phyloP scores from a whole-genome alignment of 2,113 vertebrate genomes.

The Brachyistius frenatus region DNA sequence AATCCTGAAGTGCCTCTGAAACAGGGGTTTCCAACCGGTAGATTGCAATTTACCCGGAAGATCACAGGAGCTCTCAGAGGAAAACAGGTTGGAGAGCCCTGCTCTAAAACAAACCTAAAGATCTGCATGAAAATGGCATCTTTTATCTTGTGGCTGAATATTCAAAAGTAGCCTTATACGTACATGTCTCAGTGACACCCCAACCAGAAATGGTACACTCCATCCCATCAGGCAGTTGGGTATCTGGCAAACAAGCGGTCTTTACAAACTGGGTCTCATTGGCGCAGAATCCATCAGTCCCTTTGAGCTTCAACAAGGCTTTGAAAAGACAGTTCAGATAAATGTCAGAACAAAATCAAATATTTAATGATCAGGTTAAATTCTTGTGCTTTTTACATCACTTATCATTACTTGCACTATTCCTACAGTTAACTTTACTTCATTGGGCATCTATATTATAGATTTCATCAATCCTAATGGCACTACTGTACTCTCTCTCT shows the following conservation, averaged over 20 bases:
- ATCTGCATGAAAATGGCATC: not conserved
- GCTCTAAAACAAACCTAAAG: not conserved
- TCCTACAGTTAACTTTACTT: too few species aligned
- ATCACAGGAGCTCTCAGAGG: too few species aligned
- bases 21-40: too few species aligned
- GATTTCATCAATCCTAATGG: too few species aligned
- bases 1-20: not conserved
- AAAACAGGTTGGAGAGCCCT: too few species aligned
- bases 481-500: too few species aligned
- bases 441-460: too few species aligned
- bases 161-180: constrained; percentile 61
- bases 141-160: not conserved
- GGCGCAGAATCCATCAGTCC: constrained; percentile 88
- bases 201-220: constrained; percentile 94
- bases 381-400: not conserved
- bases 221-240: constrained; percentile 81
- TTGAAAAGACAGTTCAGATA: not conserved
- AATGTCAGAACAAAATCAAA: not conserved
- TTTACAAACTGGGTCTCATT: constrained; percentile 91
- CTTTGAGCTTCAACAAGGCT: constrained; percentile 90
- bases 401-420: too few species aligned
- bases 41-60: too few species aligned
- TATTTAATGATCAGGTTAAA: too few species aligned
- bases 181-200: constrained; percentile 88
- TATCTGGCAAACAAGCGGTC: constrained; percentile 86